Evolutionary conservation across 2,888 invertebrate genomes (phyloP).

Genomic region (Antheraea yamamai): DNA sequence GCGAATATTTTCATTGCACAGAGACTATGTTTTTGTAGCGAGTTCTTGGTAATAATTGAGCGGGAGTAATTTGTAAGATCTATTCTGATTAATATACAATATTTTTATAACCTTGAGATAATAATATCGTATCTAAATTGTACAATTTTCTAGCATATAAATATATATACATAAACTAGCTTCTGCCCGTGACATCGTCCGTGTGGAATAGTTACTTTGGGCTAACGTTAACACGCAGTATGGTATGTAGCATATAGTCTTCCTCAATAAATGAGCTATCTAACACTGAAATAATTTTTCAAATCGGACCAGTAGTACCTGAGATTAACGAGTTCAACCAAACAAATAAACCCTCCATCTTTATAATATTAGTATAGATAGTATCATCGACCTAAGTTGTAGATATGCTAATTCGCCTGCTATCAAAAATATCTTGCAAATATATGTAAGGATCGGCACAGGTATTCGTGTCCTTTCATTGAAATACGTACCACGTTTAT

Average conservation of each 20-base stretch:
- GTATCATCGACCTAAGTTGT: too few species aligned
- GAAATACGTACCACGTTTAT: background rate
- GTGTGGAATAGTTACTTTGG: too few species aligned
- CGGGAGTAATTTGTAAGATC: background rate
- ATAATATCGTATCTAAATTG: background rate
- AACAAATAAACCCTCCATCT: background rate
- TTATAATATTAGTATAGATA: too few species aligned
- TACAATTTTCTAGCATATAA: too few species aligned
- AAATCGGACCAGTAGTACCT: too few species aligned
- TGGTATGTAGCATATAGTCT: too few species aligned
- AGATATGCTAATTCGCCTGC: background rate
- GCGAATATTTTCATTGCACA: constrained; percentile 25
- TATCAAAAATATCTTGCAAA: background rate
- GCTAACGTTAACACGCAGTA: too few species aligned
- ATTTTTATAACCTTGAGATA: background rate
- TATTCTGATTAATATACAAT: background rate
- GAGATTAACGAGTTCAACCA: too few species aligned
- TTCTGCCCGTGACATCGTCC: too few species aligned
- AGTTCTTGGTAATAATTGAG: background rate
- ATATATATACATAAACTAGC: too few species aligned
- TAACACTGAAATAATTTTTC: too few species aligned
- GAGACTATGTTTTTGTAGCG: background rate
- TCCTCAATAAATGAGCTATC: too few species aligned
- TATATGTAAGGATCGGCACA: background rate
- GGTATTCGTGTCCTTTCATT: background rate